phyloP scores from a whole-genome alignment of 1,140 invertebrate species.

The Polypedilum pembai region DNA sequence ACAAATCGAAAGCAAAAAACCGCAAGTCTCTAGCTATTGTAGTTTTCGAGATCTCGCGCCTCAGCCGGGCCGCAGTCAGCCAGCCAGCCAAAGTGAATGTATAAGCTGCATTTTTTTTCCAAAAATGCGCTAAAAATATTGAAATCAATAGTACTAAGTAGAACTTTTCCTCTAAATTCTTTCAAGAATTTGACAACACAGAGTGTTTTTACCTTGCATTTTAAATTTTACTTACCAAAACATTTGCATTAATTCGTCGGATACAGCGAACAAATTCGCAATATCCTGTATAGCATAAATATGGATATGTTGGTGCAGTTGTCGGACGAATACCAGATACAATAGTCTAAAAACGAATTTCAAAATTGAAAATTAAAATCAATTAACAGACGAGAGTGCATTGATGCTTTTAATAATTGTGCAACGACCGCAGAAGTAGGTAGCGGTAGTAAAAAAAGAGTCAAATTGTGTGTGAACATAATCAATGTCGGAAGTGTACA shows the following conservation, averaged over 20 bases:
- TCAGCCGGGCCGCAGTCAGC: no score
- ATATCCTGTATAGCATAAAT: slow-evolving; percentile 46
- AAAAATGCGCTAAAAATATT: no score
- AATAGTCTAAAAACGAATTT: not conserved
- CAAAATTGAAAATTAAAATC: slow-evolving; percentile 38
- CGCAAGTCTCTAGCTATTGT: no score
- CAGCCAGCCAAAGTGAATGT: no score
- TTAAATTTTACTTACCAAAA: slow-evolving; percentile 48
- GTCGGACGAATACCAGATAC: not conserved
- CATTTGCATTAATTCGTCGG: slow-evolving; percentile 47
- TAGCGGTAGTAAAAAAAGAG: not conserved
- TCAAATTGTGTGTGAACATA: slow-evolving; percentile 13
- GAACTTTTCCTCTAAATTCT: no score
- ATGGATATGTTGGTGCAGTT: slow-evolving; percentile 15
- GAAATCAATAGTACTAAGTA: no score
- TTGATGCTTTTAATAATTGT: slow-evolving; percentile 8
- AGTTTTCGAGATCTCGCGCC: no score
- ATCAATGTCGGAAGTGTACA: slow-evolving; percentile 12
- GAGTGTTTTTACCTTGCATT: no score
- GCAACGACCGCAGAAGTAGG: not conserved
- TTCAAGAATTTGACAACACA: no score
- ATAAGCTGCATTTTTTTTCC: no score
- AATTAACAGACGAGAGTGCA: not conserved
- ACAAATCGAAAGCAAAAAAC: no score
- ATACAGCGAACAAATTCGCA: slow-evolving; percentile 51